Conservation (phyloP, 1,140 invertebrate genomes). For the Drosophila pseudoobscura region DNA sequence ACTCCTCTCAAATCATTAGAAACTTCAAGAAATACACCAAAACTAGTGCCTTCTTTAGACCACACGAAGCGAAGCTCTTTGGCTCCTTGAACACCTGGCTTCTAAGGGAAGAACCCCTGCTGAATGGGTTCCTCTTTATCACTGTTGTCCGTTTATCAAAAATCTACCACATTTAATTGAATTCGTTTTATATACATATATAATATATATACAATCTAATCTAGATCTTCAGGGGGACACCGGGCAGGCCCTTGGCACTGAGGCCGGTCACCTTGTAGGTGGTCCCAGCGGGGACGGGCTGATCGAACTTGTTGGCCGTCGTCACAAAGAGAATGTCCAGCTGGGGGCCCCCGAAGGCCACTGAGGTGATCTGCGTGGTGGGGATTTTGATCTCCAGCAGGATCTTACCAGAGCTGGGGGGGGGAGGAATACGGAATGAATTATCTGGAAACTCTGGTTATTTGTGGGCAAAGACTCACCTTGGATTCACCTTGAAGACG, state of each 20-base stretch:
- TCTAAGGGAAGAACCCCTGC: too few relatives aligned
- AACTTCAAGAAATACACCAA: too few relatives aligned
- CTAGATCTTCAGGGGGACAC: slow-evolving; percentile 61
- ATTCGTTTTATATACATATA: too few relatives aligned
- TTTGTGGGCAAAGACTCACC: slow-evolving; percentile 36
- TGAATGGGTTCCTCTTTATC: too few relatives aligned
- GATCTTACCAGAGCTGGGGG: slow-evolving; percentile 64
- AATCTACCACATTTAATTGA: too few relatives aligned
- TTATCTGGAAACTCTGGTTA: not conserved
- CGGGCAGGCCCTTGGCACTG: slow-evolving; percentile 85
- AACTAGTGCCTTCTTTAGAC: too few relatives aligned
- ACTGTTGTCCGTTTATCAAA: too few relatives aligned
- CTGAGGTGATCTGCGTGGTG: slow-evolving; percentile 89
- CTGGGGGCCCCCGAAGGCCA: slow-evolving; percentile 90
- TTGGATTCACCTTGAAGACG: slow-evolving; percentile 77
- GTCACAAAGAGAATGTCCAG: slow-evolving; percentile 91
- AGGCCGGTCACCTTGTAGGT: slow-evolving; percentile 89
- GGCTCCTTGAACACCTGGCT: too few relatives aligned
- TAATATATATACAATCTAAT: not conserved
- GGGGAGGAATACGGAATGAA: slow-evolving; percentile 5
- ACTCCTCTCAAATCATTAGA: too few relatives aligned
- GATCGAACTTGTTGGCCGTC: slow-evolving; percentile 85
- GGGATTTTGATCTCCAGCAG: slow-evolving; percentile 84
- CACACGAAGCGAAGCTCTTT: too few relatives aligned
- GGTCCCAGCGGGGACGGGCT: slow-evolving; percentile 87